Evolutionary conservation across 2,113 vertebrate genomes (phyloP), one percentile per base, ranked within the genome.

Genomic region (Malurus elegans): DNA sequence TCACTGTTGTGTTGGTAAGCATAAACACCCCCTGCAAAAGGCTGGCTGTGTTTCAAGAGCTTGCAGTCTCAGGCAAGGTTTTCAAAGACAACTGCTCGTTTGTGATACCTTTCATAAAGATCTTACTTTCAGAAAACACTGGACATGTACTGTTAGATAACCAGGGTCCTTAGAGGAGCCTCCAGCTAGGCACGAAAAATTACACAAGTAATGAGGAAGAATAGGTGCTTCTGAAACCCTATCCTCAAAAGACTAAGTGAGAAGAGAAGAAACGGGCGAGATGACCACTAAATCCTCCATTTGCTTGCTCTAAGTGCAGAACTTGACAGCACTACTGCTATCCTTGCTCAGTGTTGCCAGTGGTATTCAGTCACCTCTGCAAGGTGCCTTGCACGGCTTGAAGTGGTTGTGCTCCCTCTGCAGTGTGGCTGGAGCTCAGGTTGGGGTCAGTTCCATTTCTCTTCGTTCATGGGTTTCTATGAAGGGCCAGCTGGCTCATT

Each of bases 21-120:
- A 2, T 40, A 78, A 2, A 6, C 38, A 64, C n/a, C 51, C 72
- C 79, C 28, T 80, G 89, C 45, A 48, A 86, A 91, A 57, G 51
- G 47, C 36, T 6, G n/a, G 56, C 56, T n/a, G 64, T 34, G 2
- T 93, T 89, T 84, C 57, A 36, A 54, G 75, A 86, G 54, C 45
- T 60, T 53, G 32, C 66, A 42, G 62, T 65, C 67, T 66, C 31
- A 72, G 57, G 83, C 57, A 81, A 12, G 24, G 24, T 74, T 81
- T 94, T 95, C 80, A 93, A 83, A 94, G 38, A 38, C 50, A 66
- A 14, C 79, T 70, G 67, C 71, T 90, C 58, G 31, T 76, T 86
- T 64, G 47, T 80, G 72, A 74, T 78, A 66, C 42, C 18, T 86
- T 82, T 86, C 26, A 38, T 44, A 65, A 86, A 83, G 64, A 25